Evolutionary conservation across 1,140 invertebrate species (phyloP).

Genomic region (Megalopta genalis): DNA sequence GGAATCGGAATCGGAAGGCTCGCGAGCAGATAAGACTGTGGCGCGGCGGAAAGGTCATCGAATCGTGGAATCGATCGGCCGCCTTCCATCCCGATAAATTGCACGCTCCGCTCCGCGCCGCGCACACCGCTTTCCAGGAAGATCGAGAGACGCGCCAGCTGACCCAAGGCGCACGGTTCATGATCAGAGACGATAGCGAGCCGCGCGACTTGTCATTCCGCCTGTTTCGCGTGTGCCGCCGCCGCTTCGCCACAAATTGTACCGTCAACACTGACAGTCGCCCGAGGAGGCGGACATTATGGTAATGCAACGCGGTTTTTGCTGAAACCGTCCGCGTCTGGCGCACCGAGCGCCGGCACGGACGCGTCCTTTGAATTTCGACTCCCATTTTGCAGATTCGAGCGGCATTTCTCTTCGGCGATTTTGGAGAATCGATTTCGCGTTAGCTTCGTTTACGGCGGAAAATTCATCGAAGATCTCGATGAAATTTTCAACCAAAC

Average conservation of each 20-base stretch:
- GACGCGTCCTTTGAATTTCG: too few relatives aligned
- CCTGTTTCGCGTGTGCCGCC: slow-evolving; percentile 43
- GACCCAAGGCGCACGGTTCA: slow-evolving; percentile 1
- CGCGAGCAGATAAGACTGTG: neutral
- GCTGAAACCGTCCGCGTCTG: too few relatives aligned
- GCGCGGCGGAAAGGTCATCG: neutral
- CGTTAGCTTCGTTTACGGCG: too few relatives aligned
- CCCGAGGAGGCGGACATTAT: slow-evolving; percentile 46
- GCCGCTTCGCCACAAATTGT: slow-evolving; percentile 41
- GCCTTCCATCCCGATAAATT: neutral
- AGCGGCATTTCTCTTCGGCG: too few relatives aligned
- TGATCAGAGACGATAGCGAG: slow-evolving; percentile 21
- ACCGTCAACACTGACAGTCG: slow-evolving; percentile 17
- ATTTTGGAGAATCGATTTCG: too few relatives aligned
- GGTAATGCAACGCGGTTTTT: slow-evolving; percentile 37
- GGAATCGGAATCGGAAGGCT: neutral
- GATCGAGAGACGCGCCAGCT: neutral
- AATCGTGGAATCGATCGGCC: neutral
- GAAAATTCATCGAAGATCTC: too few relatives aligned
- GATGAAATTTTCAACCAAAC: too few relatives aligned
- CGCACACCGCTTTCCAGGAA: too few relatives aligned
- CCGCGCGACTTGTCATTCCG: slow-evolving; percentile 50
- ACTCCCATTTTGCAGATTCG: too few relatives aligned
- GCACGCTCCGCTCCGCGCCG: neutral
- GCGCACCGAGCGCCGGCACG: too few relatives aligned